phyloP scores from a whole-genome alignment of 1,140 invertebrate genomes.

The Capitella teleta region DNA sequence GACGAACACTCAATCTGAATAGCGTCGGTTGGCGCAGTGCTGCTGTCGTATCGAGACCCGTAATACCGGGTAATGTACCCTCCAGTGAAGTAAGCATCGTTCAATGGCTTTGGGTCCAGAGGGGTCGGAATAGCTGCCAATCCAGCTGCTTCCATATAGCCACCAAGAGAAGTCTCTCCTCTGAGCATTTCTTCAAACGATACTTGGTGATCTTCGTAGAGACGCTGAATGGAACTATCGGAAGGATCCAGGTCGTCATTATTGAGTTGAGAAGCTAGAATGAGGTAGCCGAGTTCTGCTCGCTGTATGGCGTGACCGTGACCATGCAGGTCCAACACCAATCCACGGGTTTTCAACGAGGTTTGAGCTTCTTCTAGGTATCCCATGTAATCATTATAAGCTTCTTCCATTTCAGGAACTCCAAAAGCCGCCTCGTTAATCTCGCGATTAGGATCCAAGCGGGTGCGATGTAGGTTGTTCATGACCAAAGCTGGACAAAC shows the following conservation, averaged over 20 bases:
- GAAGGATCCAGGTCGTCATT: not conserved
- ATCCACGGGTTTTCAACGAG: not conserved
- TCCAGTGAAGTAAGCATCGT: not conserved
- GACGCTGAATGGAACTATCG: not conserved
- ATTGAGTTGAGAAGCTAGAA: not conserved
- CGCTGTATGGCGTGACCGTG: not conserved
- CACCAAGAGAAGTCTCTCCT: not conserved
- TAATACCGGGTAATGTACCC: not conserved
- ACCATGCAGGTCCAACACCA: not conserved
- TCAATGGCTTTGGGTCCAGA: not conserved
- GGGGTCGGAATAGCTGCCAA: not conserved
- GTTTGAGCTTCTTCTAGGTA: not conserved
- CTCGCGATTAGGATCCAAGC: too few relatives aligned
- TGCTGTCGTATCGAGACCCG: not conserved
- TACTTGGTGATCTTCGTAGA: too few relatives aligned
- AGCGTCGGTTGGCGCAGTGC: too few relatives aligned
- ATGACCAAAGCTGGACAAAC: too few relatives aligned
- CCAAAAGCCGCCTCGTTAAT: not conserved
- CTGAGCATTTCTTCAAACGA: too few relatives aligned
- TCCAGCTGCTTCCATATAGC: not conserved
- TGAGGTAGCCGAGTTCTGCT: not conserved
- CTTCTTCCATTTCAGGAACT: not conserved
- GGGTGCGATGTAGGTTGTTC: constrained; percentile 36
- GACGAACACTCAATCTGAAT: not conserved
- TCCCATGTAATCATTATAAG: not conserved